A percentile compares a stretch with the other conserved stretches of the same genome.
Conservation (phyloP, 2,888 invertebrate species). For the Rhagium mordax region DNA sequence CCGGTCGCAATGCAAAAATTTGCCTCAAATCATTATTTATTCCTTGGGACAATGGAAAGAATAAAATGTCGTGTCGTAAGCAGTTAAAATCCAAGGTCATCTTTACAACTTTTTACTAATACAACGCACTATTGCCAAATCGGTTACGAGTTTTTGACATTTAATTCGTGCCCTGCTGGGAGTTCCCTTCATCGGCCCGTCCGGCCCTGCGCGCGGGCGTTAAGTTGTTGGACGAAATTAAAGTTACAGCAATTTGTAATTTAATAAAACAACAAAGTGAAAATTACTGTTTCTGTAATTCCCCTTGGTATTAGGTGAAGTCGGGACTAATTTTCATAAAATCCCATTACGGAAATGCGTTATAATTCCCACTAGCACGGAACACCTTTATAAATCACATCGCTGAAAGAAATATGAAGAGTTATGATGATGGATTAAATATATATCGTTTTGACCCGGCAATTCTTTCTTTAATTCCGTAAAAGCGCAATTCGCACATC, state of each 20-base stretch:
- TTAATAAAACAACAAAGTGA: slow-evolving; percentile 22
- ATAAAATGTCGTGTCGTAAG: no score
- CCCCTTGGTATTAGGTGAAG: background rate
- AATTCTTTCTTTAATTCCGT: background rate
- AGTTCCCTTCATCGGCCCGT: background rate
- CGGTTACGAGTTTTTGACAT: no score
- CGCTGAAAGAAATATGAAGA: slow-evolving; percentile 12
- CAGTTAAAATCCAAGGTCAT: no score
- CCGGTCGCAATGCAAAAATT: no score
- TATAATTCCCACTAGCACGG: slow-evolving; percentile 8
- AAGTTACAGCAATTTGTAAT: slow-evolving; percentile 19
- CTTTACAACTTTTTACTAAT: no score
- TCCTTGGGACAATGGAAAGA: no score
- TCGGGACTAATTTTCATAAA: slow-evolving; percentile 17
- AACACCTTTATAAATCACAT: slow-evolving; percentile 24
- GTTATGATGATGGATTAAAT: slow-evolving; percentile 28
- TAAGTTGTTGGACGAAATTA: slow-evolving; percentile 3
- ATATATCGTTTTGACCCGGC: background rate
- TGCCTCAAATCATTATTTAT: no score
- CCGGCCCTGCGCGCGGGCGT: background rate
- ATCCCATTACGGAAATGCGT: slow-evolving; percentile 7
- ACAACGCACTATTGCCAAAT: no score
- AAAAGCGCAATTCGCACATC: background rate
- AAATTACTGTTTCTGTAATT: slow-evolving; percentile 3
- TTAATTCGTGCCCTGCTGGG: no score